Evolutionary conservation across 2,888 invertebrate species (phyloP), one percentile per base, ranked within the genome.

Genomic region (Leptura quadrifasciata): DNA sequence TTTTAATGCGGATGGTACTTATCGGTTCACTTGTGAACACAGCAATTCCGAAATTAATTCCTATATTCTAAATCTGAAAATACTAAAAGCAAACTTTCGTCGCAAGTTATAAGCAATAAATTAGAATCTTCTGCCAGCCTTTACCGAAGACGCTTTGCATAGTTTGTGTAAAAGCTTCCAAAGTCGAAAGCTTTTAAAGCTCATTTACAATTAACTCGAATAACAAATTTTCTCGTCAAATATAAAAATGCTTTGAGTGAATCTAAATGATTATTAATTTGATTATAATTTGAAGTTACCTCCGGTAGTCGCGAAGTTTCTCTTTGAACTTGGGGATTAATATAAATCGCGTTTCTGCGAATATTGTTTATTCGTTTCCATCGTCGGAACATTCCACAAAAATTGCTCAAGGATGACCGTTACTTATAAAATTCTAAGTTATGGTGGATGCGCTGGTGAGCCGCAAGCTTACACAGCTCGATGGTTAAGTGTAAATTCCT

Each of bases 51-150:
- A 24, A 21, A 18, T 18, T 55, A 27, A 55, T 68, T 67, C 67
- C 10, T 27, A 17, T 31, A 31, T 68, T 68, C 9, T 54, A 31
- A 27, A 68, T 55, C 21, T 6, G 31, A 31, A 68, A 68, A 68
- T 68, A 55, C 55, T 21, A 55, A 68, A 68, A 4, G 55, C 35
- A 31, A 68, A 68, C 54, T 55, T 68, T 35, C 18, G 1, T 15
- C 27, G 12, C 9, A 35, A 35, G 17, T 39, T 57, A n/a, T 65
- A 54, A 39, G 58, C 69, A 39, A 58, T 69, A 69, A 69, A 58
- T 69, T 39, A 15, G 24, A 35, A 31, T 58, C 35, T 15, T 31
- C 18, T 21, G 57, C 39, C 18, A 15, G 55, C 15, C 58, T n/a
- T 60, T 35, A 18, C 55, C 5, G 47, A 27, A 65, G 24, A 24